Evolutionary conservation across 2,888 invertebrate species (phyloP).

Genomic region (Alitta virens): DNA sequence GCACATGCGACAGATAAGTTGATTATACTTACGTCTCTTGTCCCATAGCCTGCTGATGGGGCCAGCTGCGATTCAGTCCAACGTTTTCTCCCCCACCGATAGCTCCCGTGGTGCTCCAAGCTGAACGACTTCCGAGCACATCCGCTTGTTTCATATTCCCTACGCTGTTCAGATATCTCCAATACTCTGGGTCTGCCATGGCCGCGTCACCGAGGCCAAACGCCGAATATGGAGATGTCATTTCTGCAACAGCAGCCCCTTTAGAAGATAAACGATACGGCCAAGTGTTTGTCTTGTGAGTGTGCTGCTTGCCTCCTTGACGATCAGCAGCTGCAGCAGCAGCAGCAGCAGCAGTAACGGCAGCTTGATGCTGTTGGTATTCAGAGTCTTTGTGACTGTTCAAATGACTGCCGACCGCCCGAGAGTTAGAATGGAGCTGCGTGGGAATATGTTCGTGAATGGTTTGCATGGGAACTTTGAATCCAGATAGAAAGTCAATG

Average conservation of each 20-base stretch:
- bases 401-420: background rate
- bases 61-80: slow-evolving; percentile 3
- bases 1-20: too few relatives aligned
- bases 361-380: background rate
- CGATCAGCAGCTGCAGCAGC: background rate
- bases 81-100: slow-evolving; percentile 6
- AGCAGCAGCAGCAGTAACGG: background rate
- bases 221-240: background rate
- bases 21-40: too few relatives aligned
- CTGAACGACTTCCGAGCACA: background rate
- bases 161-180: slow-evolving; percentile 6
- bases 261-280: slow-evolving; percentile 3
- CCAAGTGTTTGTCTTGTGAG: slow-evolving; percentile 21
- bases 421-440: background rate
- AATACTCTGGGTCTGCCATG: slow-evolving; percentile 8
- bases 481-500: slow-evolving; percentile 46
- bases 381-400: background rate
- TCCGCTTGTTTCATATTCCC: slow-evolving; percentile 2
- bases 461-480: slow-evolving; percentile 11
- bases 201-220: background rate
- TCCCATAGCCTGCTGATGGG: background rate
- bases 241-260: background rate
- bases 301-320: background rate
- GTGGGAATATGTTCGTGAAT: slow-evolving; percentile 14
- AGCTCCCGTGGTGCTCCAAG: background rate